phyloP scores from a whole-genome alignment of 2,888 invertebrate species.

The Catocala fraxini region DNA sequence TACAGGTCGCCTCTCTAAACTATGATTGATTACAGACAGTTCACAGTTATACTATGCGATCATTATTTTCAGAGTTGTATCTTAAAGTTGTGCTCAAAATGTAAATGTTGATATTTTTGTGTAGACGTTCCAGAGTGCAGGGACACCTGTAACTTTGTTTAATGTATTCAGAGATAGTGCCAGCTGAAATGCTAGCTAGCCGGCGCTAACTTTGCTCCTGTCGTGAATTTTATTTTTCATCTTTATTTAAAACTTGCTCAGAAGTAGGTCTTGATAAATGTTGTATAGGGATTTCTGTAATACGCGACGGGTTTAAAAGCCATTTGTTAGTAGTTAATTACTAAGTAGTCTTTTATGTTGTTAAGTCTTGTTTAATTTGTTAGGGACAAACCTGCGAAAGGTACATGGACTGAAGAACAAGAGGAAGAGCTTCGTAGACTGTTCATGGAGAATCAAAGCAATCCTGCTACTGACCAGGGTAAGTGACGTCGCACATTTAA shows the following conservation, averaged over 20 bases:
- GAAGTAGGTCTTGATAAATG: slow-evolving; percentile 25
- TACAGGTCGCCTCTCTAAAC: slow-evolving; percentile 54
- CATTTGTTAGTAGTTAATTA: background rate
- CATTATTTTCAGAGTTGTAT: slow-evolving; percentile 16
- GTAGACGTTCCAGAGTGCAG: slow-evolving; percentile 30
- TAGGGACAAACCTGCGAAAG: slow-evolving; percentile 81
- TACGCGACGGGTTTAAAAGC: background rate
- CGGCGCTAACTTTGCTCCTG: slow-evolving; percentile 27
- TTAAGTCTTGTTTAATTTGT: slow-evolving; percentile 5
- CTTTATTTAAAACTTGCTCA: slow-evolving; percentile 36
- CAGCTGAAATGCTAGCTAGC: slow-evolving; percentile 36
- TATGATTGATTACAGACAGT: slow-evolving; percentile 55
- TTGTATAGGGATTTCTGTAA: slow-evolving; percentile 9
- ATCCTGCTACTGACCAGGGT: slow-evolving; percentile 91
- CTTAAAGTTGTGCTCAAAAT: slow-evolving; percentile 10
- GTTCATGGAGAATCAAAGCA: slow-evolving; percentile 94
- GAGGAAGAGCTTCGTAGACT: slow-evolving; percentile 94
- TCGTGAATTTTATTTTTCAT: slow-evolving; percentile 26
- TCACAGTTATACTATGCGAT: slow-evolving; percentile 27
- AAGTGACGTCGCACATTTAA: slow-evolving; percentile 33
- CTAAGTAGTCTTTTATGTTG: slow-evolving; percentile 2
- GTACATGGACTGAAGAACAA: slow-evolving; percentile 94
- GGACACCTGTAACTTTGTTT: slow-evolving; percentile 44
- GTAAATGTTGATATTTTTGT: slow-evolving; percentile 30
- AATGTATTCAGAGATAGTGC: slow-evolving; percentile 48